Percentiles rank a stretch among this genome's conserved stretches.
Evolutionary conservation across 2,888 invertebrate species (phyloP).

Genomic region (Platycheirus rosarum): DNA sequence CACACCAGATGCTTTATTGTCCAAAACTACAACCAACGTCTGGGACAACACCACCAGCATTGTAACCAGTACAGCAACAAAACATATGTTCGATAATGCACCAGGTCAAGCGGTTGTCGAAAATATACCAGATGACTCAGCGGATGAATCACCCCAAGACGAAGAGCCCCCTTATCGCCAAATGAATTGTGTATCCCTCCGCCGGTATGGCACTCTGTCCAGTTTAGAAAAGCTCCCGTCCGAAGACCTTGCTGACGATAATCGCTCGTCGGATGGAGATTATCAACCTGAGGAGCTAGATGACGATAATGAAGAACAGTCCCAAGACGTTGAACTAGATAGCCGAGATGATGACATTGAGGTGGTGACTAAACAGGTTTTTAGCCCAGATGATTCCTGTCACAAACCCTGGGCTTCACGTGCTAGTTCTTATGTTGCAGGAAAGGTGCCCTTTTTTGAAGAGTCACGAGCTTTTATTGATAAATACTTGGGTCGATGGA

Average conservation of each 20-base stretch:
- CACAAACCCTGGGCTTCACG: constrained; percentile 87
- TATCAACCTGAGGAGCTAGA: constrained; percentile 76
- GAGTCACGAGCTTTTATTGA: constrained; percentile 84
- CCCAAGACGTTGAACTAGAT: constrained; percentile 74
- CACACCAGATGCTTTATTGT: constrained; percentile 85
- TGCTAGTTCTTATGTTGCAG: constrained; percentile 91
- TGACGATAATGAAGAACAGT: constrained; percentile 74
- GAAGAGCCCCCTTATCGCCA: constrained; percentile 90
- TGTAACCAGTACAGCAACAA: constrained; percentile 75
- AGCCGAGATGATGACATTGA: constrained; percentile 76
- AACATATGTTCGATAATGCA: constrained; percentile 75
- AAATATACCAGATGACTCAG: constrained; percentile 84
- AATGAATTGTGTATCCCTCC: constrained; percentile 83
- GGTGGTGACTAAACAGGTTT: constrained; percentile 76
- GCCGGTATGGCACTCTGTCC: constrained; percentile 88
- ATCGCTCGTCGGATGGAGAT: constrained; percentile 84
- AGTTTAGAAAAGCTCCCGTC: constrained; percentile 88
- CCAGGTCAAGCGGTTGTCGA: constrained; percentile 80
- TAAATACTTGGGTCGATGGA: constrained; percentile 84
- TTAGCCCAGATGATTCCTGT: constrained; percentile 54
- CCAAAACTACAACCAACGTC: constrained; percentile 81
- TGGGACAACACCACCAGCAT: constrained; percentile 79
- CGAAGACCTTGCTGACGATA: constrained; percentile 81
- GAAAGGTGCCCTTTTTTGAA: constrained; percentile 90
- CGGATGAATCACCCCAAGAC: constrained; percentile 87